Percentiles rank a stretch among this genome's conserved stretches.
Evolutionary conservation across 2,113 vertebrate species (phyloP).

Genomic region (Ivindomyrus marchei): DNA sequence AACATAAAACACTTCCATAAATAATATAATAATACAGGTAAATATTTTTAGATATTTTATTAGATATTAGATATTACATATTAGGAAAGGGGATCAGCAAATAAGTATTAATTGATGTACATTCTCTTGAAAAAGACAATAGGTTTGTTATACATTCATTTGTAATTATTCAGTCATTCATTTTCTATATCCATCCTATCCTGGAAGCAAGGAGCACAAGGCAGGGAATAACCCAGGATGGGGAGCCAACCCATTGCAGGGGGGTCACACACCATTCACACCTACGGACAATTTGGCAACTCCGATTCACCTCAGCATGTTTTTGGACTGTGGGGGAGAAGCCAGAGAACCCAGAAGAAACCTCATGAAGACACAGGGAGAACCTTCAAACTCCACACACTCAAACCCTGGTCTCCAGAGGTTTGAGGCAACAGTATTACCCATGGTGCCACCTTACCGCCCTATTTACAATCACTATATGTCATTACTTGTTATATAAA

Average conservation of each 20-base stretch:
- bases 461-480: neutral
- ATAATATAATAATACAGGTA: neutral
- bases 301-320: neutral
- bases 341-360: neutral
- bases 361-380: neutral
- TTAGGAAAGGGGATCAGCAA: neutral
- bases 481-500: neutral
- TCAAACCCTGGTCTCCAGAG: neutral
- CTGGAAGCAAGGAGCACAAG: neutral
- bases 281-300: neutral
- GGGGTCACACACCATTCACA: neutral
- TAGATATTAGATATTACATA: neutral
- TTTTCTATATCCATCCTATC: neutral
- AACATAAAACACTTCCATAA: neutral
- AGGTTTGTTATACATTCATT: neutral
- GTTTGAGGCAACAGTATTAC: neutral
- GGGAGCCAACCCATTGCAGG: no score
- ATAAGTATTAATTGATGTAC: neutral
- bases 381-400: neutral
- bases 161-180: neutral
- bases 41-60: neutral
- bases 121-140: neutral
- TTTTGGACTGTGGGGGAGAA: neutral
- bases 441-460: neutral
- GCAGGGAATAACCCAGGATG: neutral